Percentiles rank a stretch among this genome's conserved stretches.
Evolutionary conservation across 2,888 invertebrate species (phyloP).

Genomic region (Prostheceraeus crozeri): DNA sequence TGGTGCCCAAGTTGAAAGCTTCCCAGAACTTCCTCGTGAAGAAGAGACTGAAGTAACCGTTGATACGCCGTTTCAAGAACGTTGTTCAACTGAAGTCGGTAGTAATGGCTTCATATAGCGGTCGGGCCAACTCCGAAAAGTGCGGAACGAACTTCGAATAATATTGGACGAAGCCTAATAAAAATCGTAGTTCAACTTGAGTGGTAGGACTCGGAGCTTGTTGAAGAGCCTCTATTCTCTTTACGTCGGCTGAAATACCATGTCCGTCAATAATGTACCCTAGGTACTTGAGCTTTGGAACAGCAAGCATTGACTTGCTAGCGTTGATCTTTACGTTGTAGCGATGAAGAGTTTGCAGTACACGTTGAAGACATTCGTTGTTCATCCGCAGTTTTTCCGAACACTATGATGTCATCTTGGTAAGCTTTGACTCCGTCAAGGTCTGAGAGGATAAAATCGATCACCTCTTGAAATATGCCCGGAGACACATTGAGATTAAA

Average conservation of each 20-base stretch:
- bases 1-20: conserved; percentile 11
- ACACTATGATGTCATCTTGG: conserved; percentile 21
- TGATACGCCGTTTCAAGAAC: no score
- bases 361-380: conserved; percentile 7
- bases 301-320: neutral
- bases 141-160: conserved; percentile 15
- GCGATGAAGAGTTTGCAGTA: neutral
- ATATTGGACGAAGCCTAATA: conserved; percentile 3
- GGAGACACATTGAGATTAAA: neutral
- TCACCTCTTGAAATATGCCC: neutral
- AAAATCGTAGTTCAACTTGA: conserved; percentile 1
- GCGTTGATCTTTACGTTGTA: conserved; percentile 20
- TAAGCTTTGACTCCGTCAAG: conserved; percentile 4
- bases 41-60: no score
- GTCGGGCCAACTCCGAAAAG: neutral
- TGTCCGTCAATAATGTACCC: neutral
- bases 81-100: no score
- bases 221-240: conserved; percentile 10
- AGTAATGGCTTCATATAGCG: conserved; percentile 20
- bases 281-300: neutral
- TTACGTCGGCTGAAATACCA: conserved; percentile 18
- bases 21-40: conserved; percentile 6
- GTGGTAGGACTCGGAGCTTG: conserved; percentile 1
- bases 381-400: neutral
- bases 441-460: neutral